Conservation (phyloP, 2,888 invertebrate species). For the Antheraea assamensis region DNA sequence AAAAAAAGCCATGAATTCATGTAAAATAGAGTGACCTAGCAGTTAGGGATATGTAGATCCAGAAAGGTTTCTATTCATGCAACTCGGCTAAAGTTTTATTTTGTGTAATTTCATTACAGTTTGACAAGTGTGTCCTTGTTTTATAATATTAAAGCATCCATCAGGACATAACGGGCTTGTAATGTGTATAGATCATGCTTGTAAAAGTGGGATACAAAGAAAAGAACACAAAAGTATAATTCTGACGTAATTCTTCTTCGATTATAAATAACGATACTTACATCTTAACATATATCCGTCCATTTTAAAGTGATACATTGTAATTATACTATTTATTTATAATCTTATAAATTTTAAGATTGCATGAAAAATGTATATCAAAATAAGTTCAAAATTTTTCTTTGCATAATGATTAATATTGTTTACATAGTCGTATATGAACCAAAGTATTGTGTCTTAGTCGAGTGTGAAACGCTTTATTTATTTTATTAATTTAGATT, state of each 20-base stretch:
- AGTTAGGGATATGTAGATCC: neutral
- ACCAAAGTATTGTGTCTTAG: slow-evolving; percentile 79
- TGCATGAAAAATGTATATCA: slow-evolving; percentile 13
- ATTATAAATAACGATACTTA: neutral
- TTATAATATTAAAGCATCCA: neutral
- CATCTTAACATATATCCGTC: slow-evolving; percentile 19
- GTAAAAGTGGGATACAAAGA: neutral
- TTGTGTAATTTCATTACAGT: neutral
- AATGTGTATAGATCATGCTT: neutral
- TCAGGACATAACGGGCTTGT: neutral
- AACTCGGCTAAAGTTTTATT: neutral
- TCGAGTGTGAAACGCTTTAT: slow-evolving; percentile 81
- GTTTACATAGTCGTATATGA: slow-evolving; percentile 65
- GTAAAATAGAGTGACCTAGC: neutral
- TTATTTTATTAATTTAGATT: slow-evolving; percentile 52
- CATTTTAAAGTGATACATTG: slow-evolving; percentile 22
- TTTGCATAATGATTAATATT: slow-evolving; percentile 28
- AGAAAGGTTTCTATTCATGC: neutral
- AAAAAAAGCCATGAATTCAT: no score
- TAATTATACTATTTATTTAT: slow-evolving; percentile 16
- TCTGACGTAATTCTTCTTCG: neutral
- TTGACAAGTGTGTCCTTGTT: neutral
- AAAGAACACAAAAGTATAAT: neutral
- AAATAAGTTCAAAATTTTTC: slow-evolving; percentile 1
- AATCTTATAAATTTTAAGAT: neutral